These are phyloP conservation scores for Ectropis crepuscularia DNA, from an alignment of 2,888 invertebrate genomes.

Conservation along the genomic window DNA sequence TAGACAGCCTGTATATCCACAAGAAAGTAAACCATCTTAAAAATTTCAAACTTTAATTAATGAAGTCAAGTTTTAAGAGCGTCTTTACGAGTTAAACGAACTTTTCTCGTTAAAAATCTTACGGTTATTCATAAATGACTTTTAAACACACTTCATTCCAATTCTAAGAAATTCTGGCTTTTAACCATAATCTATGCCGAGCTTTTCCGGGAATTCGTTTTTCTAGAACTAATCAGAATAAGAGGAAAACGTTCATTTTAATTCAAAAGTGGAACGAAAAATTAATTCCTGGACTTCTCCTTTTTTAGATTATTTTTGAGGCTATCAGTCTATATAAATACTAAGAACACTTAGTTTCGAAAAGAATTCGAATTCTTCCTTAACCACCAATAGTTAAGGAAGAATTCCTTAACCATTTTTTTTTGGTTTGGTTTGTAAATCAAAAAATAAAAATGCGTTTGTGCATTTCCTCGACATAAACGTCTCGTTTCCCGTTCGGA, in stretches of 20 bases:
- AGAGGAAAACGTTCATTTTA: no score
- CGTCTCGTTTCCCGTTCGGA: conserved; percentile 45
- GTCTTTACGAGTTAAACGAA: conserved; percentile 49
- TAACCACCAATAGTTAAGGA: no score
- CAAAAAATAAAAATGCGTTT: background rate
- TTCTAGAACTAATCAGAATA: background rate
- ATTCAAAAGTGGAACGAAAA: no score
- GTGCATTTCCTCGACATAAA: conserved; percentile 44
- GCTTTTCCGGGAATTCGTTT: background rate
- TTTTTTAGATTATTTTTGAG: no score
- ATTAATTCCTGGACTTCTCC: no score
- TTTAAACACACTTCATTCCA: background rate
- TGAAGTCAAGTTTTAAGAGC: conserved; percentile 11
- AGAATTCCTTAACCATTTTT: no score
- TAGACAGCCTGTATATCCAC: background rate
- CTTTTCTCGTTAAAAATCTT: conserved; percentile 51
- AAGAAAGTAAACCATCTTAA: conserved; percentile 1
- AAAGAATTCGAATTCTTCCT: no score
- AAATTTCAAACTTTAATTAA: conserved; percentile 7
- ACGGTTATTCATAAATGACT: conserved; percentile 4
- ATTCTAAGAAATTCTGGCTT: background rate
- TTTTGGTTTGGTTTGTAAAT: no score
- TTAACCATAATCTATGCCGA: background rate
- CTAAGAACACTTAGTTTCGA: no score
- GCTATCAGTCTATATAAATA: no score